Percentiles rank a stretch among this genome's conserved stretches.
Evolutionary conservation across 2,113 vertebrate genomes (phyloP).

Genomic region (Bettongia penicillata): DNA sequence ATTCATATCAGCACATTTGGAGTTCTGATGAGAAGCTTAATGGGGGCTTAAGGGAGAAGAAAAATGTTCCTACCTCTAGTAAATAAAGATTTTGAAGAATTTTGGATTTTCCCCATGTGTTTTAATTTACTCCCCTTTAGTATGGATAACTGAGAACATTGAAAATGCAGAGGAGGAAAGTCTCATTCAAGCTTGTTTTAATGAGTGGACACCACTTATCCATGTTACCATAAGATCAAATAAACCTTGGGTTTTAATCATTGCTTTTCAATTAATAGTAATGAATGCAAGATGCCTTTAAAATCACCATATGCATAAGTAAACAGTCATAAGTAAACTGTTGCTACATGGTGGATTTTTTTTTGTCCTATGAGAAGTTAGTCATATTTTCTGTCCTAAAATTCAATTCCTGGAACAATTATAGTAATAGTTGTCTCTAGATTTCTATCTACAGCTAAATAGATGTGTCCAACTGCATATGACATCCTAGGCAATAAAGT

Average conservation of each 20-base stretch:
- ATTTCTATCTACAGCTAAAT: neutral
- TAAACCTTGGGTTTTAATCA: neutral
- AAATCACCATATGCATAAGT: neutral
- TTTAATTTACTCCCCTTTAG: neutral
- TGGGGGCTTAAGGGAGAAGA: constrained; percentile 5
- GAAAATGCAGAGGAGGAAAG: neutral
- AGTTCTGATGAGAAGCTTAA: constrained; percentile 45
- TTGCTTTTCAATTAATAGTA: neutral
- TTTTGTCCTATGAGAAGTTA: neutral
- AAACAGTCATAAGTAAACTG: neutral
- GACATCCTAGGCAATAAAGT: neutral
- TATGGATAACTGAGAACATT: constrained; percentile 14
- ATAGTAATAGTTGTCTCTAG: neutral
- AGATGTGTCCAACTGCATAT: neutral
- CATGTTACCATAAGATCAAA: neutral
- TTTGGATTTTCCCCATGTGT: neutral
- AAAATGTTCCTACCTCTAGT: constrained; percentile 27
- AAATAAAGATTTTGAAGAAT: constrained; percentile 26
- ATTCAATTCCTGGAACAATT: neutral
- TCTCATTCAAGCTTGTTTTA: neutral
- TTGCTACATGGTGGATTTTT: neutral
- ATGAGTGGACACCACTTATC: neutral
- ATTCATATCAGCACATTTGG: constrained; percentile 56
- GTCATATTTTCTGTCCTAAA: neutral
- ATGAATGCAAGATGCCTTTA: neutral